Percentiles rank a stretch among this genome's conserved stretches.
These are phyloP conservation scores for Capitella teleta DNA, from an alignment of 1,140 invertebrate genomes.

Conservation along the genomic window DNA sequence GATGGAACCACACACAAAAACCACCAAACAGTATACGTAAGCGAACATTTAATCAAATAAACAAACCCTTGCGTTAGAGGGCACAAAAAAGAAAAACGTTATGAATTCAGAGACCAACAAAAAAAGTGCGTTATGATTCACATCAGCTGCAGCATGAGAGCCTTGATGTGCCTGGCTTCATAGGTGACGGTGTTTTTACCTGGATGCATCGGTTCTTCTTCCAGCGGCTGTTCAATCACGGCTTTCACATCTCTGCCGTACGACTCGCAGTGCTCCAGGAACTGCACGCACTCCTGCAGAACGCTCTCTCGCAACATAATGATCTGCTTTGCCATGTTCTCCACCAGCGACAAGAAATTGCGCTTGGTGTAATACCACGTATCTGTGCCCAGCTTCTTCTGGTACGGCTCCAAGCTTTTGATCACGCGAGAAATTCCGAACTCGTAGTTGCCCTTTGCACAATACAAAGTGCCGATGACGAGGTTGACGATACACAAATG, in stretches of 20 bases:
- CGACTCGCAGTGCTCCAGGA: constrained; percentile 79
- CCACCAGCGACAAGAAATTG: constrained; percentile 83
- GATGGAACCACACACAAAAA: too few relatives aligned
- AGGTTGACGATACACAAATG: constrained; percentile 98
- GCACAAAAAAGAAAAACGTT: too few relatives aligned
- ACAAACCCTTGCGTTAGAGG: too few relatives aligned
- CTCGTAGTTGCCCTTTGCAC: constrained; percentile 97
- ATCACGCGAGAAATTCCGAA: constrained; percentile 97
- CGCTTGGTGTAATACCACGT: constrained; percentile 96
- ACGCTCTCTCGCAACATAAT: constrained; percentile 78
- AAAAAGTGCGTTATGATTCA: too few relatives aligned
- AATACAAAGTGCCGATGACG: constrained; percentile 95
- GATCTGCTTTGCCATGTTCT: constrained; percentile 83
- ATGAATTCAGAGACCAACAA: too few relatives aligned
- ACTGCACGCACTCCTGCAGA: constrained; percentile 78
- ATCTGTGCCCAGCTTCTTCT: constrained; percentile 88
- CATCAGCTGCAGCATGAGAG: constrained; percentile 57
- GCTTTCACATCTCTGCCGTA: constrained; percentile 76
- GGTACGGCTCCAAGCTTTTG: constrained; percentile 89
- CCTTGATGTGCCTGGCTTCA: constrained; percentile 75
- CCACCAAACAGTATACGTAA: too few relatives aligned
- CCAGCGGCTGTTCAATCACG: constrained; percentile 66
- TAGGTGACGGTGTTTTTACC: constrained; percentile 88
- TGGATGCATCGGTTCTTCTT: constrained; percentile 57
- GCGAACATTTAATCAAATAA: too few relatives aligned